Evolutionary conservation across 2,113 vertebrate genomes (phyloP).

Genomic region (Thamnaconus septentrionalis): DNA sequence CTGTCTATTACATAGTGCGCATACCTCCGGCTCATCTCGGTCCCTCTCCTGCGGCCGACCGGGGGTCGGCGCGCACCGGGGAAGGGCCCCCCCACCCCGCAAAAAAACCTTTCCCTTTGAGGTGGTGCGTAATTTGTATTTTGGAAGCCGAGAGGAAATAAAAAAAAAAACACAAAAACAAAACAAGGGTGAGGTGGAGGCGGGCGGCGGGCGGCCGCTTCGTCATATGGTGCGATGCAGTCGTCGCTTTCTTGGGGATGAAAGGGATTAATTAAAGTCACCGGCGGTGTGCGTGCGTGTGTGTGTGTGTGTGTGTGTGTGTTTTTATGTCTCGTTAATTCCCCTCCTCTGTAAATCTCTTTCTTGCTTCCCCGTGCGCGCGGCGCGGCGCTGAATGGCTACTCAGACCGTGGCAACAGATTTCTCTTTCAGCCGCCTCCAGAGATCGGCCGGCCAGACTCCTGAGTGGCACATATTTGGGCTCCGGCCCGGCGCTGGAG

Average conservation of each 20-base stretch:
- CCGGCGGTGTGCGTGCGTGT: constrained; percentile 17
- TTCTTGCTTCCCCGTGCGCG: constrained; percentile 39
- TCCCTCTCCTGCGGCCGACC: neutral
- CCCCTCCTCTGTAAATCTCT: constrained; percentile 29
- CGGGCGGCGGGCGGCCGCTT: neutral
- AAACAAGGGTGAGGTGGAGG: too few species aligned
- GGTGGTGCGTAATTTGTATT: neutral
- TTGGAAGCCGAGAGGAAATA: too few species aligned
- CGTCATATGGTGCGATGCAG: constrained; percentile 2
- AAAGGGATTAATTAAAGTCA: constrained; percentile 53
- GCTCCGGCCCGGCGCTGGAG: constrained; percentile 61
- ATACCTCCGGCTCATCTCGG: constrained; percentile 34
- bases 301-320: neutral
- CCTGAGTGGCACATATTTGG: constrained; percentile 87
- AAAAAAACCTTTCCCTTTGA: neutral
- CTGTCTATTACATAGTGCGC: constrained; percentile 29
- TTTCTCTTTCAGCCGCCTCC: constrained; percentile 75
- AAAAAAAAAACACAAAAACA: too few species aligned
- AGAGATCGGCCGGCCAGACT: constrained; percentile 77
- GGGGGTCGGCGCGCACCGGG: neutral
- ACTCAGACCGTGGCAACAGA: constrained; percentile 67
- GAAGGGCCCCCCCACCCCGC: too few species aligned
- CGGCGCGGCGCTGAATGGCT: constrained; percentile 46
- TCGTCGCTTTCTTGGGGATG: constrained; percentile 9
- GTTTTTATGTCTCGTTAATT: constrained; percentile 53